Evolutionary conservation across 2,113 vertebrate genomes (phyloP), one percentile per base, ranked within the genome.

Genomic region (Hypanus sabinus): DNA sequence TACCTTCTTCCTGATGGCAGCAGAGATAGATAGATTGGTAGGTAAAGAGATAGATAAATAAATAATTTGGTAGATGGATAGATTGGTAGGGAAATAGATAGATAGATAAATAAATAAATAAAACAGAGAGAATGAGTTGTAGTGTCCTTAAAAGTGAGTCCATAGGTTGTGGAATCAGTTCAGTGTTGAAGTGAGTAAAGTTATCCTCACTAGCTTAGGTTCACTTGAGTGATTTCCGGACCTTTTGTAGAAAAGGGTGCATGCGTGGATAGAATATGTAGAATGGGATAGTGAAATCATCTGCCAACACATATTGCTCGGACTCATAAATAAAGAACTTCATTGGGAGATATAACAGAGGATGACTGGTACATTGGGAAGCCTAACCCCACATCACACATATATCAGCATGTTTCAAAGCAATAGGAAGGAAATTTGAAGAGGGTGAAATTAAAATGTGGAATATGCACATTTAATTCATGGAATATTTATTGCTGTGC

Each of bases 401-500:
- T 10, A 85, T 57, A 24, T 27, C 81, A 85, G 24, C 27, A 57
- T 85, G 46, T 57, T 85, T 12, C 0, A 22, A 85, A 57, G 38
- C 55, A 57, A 57, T 16, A 22, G 81, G 46, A 85, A 57, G 24
- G 55, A 85, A 60, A 85, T 57, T 85, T 27, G 11, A 57, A 30
- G 46, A 57, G 46, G 24, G 24, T 55, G 81, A 9, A 85, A 57
- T 60, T 57, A 85, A 57, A 60, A 85, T 30, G 22, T 85, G 81
- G 22, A 30, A 30, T 57, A 46, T 12, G 24, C 55, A 30, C 24
- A 85, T 60, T 30, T 85, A 85, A 85, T 85, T 85, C 30, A 60
- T 60, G 46, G 81, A 60, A 85, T 57, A 57, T 83, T 83, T 83
- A 55, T 83, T 83, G 46, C 80, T 83, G 36, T 81, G 33, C 80